phyloP scores from a whole-genome alignment of 2,797 vertebrate species.

The Eulemur mongoz region DNA sequence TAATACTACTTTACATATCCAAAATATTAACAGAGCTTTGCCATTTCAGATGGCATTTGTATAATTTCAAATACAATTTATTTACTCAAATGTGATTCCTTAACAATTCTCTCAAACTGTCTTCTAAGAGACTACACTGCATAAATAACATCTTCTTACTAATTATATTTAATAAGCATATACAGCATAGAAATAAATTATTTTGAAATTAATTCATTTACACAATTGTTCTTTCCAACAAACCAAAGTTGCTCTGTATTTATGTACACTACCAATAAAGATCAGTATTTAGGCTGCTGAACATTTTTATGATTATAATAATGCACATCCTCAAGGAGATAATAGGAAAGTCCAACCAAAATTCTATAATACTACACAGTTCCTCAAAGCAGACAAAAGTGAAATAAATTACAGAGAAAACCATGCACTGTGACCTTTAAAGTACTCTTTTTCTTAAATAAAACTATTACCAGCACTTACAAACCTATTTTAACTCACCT shows the following conservation, averaged over 20 bases:
- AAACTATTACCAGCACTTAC: background rate
- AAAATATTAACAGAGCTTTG: background rate
- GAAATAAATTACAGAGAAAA: background rate
- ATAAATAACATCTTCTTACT: background rate
- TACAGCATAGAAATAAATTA: background rate
- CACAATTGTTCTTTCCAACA: background rate
- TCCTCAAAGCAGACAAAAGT: conserved; percentile 9
- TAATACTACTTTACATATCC: background rate
- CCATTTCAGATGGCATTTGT: background rate
- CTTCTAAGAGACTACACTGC: background rate
- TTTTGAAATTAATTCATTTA: conserved; percentile 21
- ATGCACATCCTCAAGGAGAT: background rate
- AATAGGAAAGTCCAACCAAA: background rate
- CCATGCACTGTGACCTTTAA: background rate
- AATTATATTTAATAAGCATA: background rate
- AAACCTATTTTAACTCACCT: background rate
- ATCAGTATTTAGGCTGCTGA: background rate
- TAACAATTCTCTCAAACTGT: background rate
- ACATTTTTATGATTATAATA: background rate
- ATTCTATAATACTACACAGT: background rate
- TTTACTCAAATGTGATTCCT: conserved; percentile 6
- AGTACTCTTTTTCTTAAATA: conserved; percentile 23
- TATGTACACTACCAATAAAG: background rate
- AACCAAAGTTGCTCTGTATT: background rate
- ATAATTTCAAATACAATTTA: conserved; percentile 8